A percentile compares a stretch with the other conserved stretches of the same genome.
Conservation (phyloP, 2,113 vertebrate species). For the Siniperca knerii region DNA sequence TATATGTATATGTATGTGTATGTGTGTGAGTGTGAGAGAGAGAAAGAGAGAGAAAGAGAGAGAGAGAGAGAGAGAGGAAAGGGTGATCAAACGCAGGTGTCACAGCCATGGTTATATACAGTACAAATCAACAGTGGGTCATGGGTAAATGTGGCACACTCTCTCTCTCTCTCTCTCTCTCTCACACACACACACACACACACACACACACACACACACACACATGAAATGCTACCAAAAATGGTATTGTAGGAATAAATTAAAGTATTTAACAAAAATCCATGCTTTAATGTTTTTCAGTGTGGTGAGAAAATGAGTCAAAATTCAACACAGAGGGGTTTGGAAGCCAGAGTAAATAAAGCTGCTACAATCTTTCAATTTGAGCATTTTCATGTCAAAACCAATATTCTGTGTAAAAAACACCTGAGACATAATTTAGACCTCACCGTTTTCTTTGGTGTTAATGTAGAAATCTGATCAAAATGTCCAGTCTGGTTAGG, state of each 20-base stretch:
- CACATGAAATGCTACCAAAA: constrained; percentile 25
- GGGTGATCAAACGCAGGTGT: constrained; percentile 42
- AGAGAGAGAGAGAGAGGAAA: neutral
- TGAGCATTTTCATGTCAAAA: neutral
- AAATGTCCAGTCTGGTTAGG: neutral
- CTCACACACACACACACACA: constrained; percentile 9
- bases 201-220: constrained; percentile 9
- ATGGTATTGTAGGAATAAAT: constrained; percentile 51
- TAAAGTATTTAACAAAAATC: constrained; percentile 41
- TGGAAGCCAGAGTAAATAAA: neutral
- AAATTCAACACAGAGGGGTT: neutral
- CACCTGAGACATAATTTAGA: neutral
- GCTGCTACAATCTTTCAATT: neutral
- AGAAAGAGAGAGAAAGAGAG: neutral
- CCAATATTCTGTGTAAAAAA: neutral
- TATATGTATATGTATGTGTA: constrained; percentile 30
- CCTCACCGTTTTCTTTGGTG: neutral
- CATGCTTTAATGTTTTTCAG: constrained; percentile 33
- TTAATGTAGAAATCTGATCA: neutral
- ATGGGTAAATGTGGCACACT: neutral
- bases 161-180: neutral
- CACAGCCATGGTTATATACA: constrained; percentile 73
- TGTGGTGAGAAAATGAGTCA: constrained; percentile 6
- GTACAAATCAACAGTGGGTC: constrained; percentile 26
- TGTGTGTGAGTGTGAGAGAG: constrained; percentile 5